Base-by-base conservation (phyloP, 92 coral and sea anemone species). In the Nematostella vectensis region DNA sequence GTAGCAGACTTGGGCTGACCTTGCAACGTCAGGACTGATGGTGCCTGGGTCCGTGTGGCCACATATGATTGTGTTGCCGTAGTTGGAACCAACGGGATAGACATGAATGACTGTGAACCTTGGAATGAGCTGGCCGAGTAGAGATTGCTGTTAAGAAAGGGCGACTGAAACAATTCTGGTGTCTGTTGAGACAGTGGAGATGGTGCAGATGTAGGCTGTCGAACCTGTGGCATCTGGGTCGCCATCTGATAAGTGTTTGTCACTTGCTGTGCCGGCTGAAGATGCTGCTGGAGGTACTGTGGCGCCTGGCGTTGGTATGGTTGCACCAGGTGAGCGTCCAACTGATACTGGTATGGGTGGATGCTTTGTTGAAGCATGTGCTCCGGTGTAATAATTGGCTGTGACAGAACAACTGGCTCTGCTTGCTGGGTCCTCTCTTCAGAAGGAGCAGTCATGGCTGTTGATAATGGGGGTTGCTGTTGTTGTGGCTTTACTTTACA, bases 401-500 rank as follows among this genome's bases (percentile, higher is more conserved):
- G 95, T 25, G 62, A 48, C 22, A 70, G 68, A 26, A 67, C 75
- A 25, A 79, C 87, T 2, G 88, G 2, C 33, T 82, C 85, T 52
- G 75, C 11, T 25, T 85, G 82, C 37, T 63, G 83, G 18, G 36
- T 55, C 57, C 50, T 75, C 57, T 85, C 88, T 54, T 80, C 95
- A 0, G 81, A 23, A 16, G 79, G 47, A 13, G 83, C 22, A 2
- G 70, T 60, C 48, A 79, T 33, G 15, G 89, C 23, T 1, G 96
- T 84, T 57, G 85, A 82, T 2, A 77, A 79, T 9, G 88, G 70
- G 56, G 67, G 81, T 40, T 88, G 96, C 60, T 89, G 99, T 57
- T 93, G 96, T 40, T 88, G 97, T 15, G 99, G 96, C 50, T 93
- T 93, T 10, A 93, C 94, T 62, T 93, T 93, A 58, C 96, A 87